A percentile compares a stretch with the other conserved stretches of the same genome.
Conservation (phyloP, 2,797 vertebrate species). For the Pseudocheirus occidentalis region DNA sequence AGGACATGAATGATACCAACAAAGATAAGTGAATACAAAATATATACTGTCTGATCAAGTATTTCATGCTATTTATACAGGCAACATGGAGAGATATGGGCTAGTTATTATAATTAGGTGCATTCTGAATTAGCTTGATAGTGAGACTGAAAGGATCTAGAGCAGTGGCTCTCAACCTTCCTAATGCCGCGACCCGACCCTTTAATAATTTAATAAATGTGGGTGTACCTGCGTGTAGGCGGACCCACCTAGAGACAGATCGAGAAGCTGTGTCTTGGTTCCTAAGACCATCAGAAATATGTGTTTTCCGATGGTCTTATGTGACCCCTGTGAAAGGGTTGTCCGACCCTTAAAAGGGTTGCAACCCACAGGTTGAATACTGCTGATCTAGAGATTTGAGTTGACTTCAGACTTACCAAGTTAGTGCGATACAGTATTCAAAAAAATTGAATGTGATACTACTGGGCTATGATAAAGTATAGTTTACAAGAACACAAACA, state of each 20-base stretch:
- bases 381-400: not conserved
- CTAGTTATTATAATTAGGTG: not conserved
- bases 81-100: not conserved
- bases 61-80: not conserved
- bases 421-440: not conserved
- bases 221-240: too few relatives aligned
- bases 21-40: not conserved
- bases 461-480: not conserved
- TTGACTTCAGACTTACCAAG: not conserved
- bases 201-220: too few relatives aligned
- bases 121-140: not conserved
- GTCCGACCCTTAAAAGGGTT: too few relatives aligned
- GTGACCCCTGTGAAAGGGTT: too few relatives aligned
- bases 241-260: too few relatives aligned
- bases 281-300: too few relatives aligned
- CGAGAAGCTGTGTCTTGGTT: too few relatives aligned
- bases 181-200: too few relatives aligned
- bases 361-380: too few relatives aligned
- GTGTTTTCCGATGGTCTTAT: too few relatives aligned
- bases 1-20: not conserved
- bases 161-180: not conserved
- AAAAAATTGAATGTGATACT: not conserved
- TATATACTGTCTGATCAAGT: not conserved
- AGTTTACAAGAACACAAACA: not conserved
- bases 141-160: not conserved